Evolutionary conservation across 2,797 vertebrate genomes (phyloP).

Genomic region (Echiichthys vipera): DNA sequence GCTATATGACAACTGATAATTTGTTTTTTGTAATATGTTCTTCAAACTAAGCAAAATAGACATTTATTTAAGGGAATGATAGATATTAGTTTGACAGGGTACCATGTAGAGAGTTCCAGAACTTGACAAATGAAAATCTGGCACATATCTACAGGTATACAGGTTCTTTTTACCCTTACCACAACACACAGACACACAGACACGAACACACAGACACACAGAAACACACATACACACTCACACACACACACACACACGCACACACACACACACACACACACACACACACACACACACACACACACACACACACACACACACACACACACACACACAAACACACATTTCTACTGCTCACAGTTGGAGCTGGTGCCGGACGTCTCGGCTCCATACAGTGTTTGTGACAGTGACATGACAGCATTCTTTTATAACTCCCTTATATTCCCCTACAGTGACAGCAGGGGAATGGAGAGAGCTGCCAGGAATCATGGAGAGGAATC

Average conservation of each 20-base stretch:
- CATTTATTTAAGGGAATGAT: not conserved
- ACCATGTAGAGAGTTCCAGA: not conserved
- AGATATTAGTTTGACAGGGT: not conserved
- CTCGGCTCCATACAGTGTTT: slow-evolving; percentile 57
- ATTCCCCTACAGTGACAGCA: slow-evolving; percentile 68
- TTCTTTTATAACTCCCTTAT: slow-evolving; percentile 70
- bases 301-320: not conserved
- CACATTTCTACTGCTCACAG: slow-evolving; percentile 26
- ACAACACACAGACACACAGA: slow-evolving; percentile 22
- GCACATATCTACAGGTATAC: slow-evolving; percentile 32
- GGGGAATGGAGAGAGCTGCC: slow-evolving; percentile 62
- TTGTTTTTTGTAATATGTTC: too few species aligned
- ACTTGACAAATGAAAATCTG: slow-evolving; percentile 2
- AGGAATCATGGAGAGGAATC: slow-evolving; percentile 73
- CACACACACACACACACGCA: not conserved
- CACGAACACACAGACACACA: too few species aligned
- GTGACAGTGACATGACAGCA: slow-evolving; percentile 76
- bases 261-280: too few species aligned
- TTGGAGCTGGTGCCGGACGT: slow-evolving; percentile 24
- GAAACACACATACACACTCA: too few species aligned
- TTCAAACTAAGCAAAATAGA: not conserved
- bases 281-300: not conserved
- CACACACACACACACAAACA: not conserved
- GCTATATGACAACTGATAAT: too few species aligned
- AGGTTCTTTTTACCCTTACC: slow-evolving; percentile 4